phyloP scores from a whole-genome alignment of 1,140 invertebrate genomes.

The Melanaphis sacchari region DNA sequence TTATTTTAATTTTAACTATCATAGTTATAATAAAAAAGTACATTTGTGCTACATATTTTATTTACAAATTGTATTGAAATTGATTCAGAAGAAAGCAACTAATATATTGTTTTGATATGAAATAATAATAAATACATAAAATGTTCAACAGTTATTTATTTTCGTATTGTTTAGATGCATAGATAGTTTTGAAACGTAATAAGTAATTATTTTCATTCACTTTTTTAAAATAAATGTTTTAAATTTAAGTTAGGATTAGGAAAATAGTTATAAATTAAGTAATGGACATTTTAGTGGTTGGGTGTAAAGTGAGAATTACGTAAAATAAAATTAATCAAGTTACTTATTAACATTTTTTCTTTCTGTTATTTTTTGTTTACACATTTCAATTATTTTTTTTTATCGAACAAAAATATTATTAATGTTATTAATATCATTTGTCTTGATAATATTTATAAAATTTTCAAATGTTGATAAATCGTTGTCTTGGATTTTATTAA shows the following conservation, averaged over 20 bases:
- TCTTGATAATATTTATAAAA: no score
- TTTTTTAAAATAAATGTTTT: background rate
- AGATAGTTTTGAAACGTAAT: background rate
- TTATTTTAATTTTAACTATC: background rate
- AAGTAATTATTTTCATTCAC: background rate
- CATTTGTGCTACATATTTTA: constrained; percentile 8
- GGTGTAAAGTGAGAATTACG: background rate
- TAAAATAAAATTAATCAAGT: no score
- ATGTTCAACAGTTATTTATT: background rate
- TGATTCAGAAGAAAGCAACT: background rate
- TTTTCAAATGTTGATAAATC: no score
- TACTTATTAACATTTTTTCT: no score
- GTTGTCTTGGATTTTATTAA: no score
- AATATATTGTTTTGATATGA: background rate
- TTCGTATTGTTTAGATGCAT: no score
- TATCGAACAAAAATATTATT: no score
- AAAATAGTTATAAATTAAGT: background rate
- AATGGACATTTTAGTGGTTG: background rate
- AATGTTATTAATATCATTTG: no score
- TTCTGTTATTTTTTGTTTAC: no score
- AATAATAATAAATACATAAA: background rate
- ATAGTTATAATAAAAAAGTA: background rate
- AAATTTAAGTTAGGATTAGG: background rate
- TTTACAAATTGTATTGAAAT: constrained; percentile 17
- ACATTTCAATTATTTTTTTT: no score